Evolutionary conservation across 2,113 vertebrate species (phyloP), one percentile per base, ranked within the genome.

Genomic region (Phodopus roborovskii): DNA sequence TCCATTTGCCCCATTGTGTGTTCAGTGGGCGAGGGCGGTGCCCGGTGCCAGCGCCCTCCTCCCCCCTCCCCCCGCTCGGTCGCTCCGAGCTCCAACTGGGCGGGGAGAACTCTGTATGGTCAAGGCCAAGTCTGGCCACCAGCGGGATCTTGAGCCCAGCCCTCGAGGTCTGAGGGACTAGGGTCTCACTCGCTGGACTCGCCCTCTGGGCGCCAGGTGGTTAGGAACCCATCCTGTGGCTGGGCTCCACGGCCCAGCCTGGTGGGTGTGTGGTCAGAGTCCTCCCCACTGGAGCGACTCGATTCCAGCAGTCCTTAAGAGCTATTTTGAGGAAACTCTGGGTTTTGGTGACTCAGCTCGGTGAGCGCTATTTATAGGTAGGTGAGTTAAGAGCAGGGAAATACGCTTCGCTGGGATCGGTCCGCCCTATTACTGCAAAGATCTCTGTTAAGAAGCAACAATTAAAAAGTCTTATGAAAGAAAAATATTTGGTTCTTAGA

Each of bases 281-380:
- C 86, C 60, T 92, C 86, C 68, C 66, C 16, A 15, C 68, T 94
- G 6, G 53, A 60, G 94, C 91, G 66, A 90, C 71, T 19, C 4
- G 45, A 82, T 92, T 94, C 94, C 82, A 94, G 77, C 82, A 73
- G 90, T 89, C 73, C 12, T 94, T 97, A 66, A 2, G 60, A 84
- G 94, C 95, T 97, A 95, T 97, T 83, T 97, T 96, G 95, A 87
- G 88, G 95, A 87, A 97, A 96, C 90, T 92, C 36, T 6, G 87
- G 94, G 90, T 95, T 97, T 94, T 88, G 82, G 96, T 97, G 97
- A 97, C 96, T 97, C 96, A 97, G 93, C 96, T 50, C 56, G 50
- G 96, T 88, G 89, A 93, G 68, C 92, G 88, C 94, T 97, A 97
- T 97, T 97, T 98, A 94, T 97, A 97, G 95, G 79, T 94, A 64